Evolutionary conservation across 2,113 vertebrate genomes (phyloP).

Genomic region (Turnix velox): DNA sequence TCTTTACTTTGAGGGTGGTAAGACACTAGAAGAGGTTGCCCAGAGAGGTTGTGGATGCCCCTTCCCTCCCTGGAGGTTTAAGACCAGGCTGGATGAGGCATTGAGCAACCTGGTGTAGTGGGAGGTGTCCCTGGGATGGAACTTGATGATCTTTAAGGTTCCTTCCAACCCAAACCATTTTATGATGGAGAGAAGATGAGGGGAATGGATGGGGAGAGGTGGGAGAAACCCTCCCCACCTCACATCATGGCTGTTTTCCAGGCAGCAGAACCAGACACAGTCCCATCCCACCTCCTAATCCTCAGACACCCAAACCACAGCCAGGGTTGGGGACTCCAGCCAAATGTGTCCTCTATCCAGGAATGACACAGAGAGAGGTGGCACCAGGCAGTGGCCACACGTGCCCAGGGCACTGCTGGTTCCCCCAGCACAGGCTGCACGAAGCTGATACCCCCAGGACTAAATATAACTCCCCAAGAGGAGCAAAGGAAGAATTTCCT

Average conservation of each 20-base stretch:
- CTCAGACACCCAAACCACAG: background rate
- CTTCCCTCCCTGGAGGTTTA: too few species aligned
- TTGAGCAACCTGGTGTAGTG: too few species aligned
- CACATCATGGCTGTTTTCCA: background rate
- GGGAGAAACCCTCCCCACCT: background rate
- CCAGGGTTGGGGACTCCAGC: background rate
- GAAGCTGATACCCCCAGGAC: background rate
- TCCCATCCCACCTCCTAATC: background rate
- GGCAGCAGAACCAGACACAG: background rate
- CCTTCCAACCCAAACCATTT: too few species aligned
- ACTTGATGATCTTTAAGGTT: too few species aligned
- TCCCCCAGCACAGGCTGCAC: background rate
- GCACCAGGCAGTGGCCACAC: background rate
- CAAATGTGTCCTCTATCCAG: background rate
- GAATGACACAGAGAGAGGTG: rapidly evolving
- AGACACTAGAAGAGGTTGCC: too few species aligned
- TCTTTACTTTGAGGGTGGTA: too few species aligned
- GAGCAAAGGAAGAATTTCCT: conserved; percentile 52
- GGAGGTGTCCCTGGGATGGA: too few species aligned
- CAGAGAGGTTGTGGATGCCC: too few species aligned
- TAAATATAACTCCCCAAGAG: conserved; percentile 50
- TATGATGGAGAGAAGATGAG: too few species aligned
- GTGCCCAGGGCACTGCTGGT: background rate
- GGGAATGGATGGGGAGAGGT: background rate
- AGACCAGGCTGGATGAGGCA: too few species aligned